Percentiles rank a stretch among this genome's conserved stretches.
Conservation (phyloP, 2,888 invertebrate genomes). For the Agrochola circellaris region DNA sequence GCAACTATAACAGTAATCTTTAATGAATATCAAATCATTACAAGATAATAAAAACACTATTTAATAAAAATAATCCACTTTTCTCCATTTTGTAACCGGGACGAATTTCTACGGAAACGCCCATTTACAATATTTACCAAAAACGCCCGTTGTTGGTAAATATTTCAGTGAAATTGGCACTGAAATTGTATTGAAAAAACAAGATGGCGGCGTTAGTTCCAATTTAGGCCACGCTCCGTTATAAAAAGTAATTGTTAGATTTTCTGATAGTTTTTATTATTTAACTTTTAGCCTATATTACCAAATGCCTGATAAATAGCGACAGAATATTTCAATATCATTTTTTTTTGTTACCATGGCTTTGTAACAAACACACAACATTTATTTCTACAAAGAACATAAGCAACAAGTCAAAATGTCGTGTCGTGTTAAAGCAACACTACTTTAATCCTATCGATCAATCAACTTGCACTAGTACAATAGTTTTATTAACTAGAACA, state of each 20-base stretch:
- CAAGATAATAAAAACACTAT: no score
- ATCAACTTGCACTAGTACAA: conserved; percentile 23
- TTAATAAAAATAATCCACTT: no score
- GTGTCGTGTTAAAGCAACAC: conserved; percentile 27
- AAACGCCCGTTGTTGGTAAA: neutral
- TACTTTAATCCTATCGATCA: conserved; percentile 26
- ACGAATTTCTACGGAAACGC: no score
- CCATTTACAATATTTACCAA: no score
- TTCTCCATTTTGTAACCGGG: no score
- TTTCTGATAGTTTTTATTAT: neutral
- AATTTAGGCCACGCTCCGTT: neutral
- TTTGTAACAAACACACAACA: neutral
- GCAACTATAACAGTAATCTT: no score
- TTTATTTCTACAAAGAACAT: conserved; percentile 10
- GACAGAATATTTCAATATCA: neutral
- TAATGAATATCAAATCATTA: no score
- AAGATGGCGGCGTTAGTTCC: neutral
- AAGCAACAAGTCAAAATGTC: conserved; percentile 48
- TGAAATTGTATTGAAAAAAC: neutral
- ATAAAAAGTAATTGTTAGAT: no score
- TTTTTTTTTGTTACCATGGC: neutral
- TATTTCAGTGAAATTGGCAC: neutral
- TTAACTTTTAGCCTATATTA: neutral
- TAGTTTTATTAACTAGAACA: conserved; percentile 10
- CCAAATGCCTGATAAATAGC: neutral